These are phyloP conservation scores for Andrena fulva DNA, from an alignment of 2,888 invertebrate genomes.

Conservation along the genomic window DNA sequence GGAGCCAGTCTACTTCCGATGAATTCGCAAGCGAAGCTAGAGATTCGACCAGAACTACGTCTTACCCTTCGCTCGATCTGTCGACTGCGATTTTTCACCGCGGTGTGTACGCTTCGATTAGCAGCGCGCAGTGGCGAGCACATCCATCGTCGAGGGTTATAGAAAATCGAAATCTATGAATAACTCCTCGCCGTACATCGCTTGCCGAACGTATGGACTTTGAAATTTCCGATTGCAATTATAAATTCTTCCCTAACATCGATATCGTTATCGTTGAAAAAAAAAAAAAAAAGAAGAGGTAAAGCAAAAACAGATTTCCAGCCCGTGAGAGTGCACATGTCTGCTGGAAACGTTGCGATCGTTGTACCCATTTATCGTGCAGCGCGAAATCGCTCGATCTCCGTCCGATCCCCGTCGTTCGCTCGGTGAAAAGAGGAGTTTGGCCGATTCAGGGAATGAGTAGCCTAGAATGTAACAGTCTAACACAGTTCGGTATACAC, in stretches of 20 bases:
- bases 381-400: neutral
- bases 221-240: neutral
- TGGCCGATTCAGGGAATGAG: constrained; percentile 37
- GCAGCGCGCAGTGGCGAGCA: neutral
- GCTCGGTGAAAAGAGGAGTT: constrained; percentile 32
- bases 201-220: neutral
- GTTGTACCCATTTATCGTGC: neutral
- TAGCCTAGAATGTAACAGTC: constrained; percentile 29
- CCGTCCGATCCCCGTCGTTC: neutral
- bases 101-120: neutral
- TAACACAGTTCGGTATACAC: constrained; percentile 9
- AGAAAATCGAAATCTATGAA: constrained; percentile 10
- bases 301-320: neutral
- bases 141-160: constrained; percentile 3
- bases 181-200: neutral
- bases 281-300: too few species aligned
- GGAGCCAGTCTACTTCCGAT: too few species aligned
- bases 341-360: neutral
- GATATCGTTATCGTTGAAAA: too few species aligned
- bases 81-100: neutral
- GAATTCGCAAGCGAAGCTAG: too few species aligned
- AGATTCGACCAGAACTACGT: neutral
- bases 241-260: too few species aligned
- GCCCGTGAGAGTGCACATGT: neutral
- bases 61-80: neutral